These are phyloP conservation scores for Synanthedon formicaeformis DNA, from an alignment of 2,888 invertebrate species.

Conservation along the genomic window DNA sequence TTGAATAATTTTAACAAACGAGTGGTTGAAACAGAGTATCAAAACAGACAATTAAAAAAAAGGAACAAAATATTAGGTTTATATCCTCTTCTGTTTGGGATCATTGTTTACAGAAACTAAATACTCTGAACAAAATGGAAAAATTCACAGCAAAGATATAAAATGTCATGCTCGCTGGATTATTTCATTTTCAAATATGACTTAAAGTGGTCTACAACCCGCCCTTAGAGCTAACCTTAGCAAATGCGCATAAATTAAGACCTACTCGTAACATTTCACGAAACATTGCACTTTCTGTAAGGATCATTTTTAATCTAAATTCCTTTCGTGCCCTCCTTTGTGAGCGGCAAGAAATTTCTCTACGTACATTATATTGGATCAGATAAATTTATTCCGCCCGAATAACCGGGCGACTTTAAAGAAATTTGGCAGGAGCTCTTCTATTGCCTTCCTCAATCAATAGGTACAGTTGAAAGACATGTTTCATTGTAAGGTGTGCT, in stretches of 20 bases:
- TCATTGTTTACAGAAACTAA: no score
- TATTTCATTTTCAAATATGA: no score
- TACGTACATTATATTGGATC: slow-evolving; percentile 38
- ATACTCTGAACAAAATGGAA: no score
- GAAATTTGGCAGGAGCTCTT: slow-evolving; percentile 9
- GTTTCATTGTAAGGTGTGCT: neutral
- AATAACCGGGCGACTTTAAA: slow-evolving; percentile 28
- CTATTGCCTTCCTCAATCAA: slow-evolving; percentile 3
- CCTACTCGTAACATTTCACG: slow-evolving; percentile 24
- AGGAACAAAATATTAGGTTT: no score
- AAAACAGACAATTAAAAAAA: no score
- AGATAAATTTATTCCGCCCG: slow-evolving; percentile 39
- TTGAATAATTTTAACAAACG: no score
- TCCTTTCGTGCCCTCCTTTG: slow-evolving; percentile 44
- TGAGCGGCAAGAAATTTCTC: slow-evolving; percentile 28
- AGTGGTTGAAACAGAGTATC: no score
- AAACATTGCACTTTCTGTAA: slow-evolving; percentile 43
- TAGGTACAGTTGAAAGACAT: neutral
- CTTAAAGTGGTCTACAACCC: no score
- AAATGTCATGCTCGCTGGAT: no score
- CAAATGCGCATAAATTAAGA: neutral
- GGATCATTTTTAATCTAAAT: slow-evolving; percentile 62
- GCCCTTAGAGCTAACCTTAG: neutral
- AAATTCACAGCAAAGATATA: no score
- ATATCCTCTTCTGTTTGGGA: no score